phyloP scores from a whole-genome alignment of 2,113 vertebrate species.

The Labeo rohita region DNA sequence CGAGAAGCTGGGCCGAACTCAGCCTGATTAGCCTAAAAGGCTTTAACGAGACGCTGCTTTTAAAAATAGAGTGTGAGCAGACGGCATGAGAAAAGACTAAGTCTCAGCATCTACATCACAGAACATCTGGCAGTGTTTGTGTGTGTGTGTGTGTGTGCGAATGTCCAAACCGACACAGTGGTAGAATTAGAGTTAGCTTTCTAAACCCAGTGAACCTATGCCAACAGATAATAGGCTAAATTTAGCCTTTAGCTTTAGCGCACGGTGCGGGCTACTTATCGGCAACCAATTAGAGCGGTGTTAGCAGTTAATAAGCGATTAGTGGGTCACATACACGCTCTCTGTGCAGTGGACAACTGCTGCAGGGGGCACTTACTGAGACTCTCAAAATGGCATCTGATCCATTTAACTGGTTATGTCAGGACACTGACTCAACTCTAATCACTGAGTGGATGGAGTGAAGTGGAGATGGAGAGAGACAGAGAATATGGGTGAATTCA shows the following conservation, averaged over 20 bases:
- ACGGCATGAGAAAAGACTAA: slow-evolving; percentile 27
- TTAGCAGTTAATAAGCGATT: slow-evolving; percentile 54
- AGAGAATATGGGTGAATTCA: slow-evolving; percentile 10
- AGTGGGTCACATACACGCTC: slow-evolving; percentile 41
- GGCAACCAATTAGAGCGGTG: slow-evolving; percentile 49
- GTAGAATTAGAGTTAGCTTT: slow-evolving; percentile 18
- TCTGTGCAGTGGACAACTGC: slow-evolving; percentile 38
- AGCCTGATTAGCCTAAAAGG: slow-evolving; percentile 28
- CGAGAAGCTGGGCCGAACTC: not conserved
- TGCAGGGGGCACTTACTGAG: slow-evolving; percentile 47
- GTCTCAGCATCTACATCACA: slow-evolving; percentile 19
- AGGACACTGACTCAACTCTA: slow-evolving; percentile 41
- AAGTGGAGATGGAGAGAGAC: not conserved
- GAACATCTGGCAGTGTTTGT: slow-evolving; percentile 41
- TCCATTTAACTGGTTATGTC: slow-evolving; percentile 46
- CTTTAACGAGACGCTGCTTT: slow-evolving; percentile 40
- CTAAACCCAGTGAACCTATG: slow-evolving; percentile 4
- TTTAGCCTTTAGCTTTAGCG: slow-evolving; percentile 40
- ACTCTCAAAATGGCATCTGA: slow-evolving; percentile 44
- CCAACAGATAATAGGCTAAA: slow-evolving; percentile 38
- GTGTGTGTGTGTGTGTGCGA: not conserved
- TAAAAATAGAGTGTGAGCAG: slow-evolving; percentile 46
- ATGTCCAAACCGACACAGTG: slow-evolving; percentile 1
- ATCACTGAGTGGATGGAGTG: slow-evolving; percentile 26
- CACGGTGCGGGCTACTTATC: slow-evolving; percentile 43